phyloP scores from a whole-genome alignment of 2,888 invertebrate species.

The Steinernema hermaphroditum region DNA sequence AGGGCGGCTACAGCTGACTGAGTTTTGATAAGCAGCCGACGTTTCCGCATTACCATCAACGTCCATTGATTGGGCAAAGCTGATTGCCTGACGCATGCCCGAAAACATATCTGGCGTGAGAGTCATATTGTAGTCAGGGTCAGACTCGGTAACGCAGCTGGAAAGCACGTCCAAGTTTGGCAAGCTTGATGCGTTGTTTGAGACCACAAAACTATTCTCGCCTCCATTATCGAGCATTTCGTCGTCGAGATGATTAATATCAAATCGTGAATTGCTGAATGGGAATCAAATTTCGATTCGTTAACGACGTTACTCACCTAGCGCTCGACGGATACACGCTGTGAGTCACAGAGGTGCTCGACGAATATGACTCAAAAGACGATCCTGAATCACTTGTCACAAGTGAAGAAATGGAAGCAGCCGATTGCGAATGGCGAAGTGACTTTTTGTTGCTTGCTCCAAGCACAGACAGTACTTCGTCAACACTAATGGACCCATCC shows the following conservation, averaged over 20 bases:
- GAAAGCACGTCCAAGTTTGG: constrained; percentile 13
- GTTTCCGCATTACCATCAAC: constrained; percentile 33
- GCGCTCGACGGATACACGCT: neutral
- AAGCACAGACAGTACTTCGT: constrained; percentile 17
- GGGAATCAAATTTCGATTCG: too few relatives aligned
- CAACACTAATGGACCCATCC: constrained; percentile 17
- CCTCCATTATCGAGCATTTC: neutral
- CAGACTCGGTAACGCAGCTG: constrained; percentile 43
- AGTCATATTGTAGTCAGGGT: constrained; percentile 63
- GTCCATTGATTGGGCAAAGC: constrained; percentile 41
- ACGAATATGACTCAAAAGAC: constrained; percentile 12
- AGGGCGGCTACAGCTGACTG: neutral
- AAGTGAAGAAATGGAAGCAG: constrained; percentile 38
- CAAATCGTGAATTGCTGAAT: constrained; percentile 3
- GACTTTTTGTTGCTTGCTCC: neutral
- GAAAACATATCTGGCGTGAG: constrained; percentile 62
- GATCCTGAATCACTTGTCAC: constrained; percentile 19
- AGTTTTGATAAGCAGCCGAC: neutral
- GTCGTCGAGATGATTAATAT: constrained; percentile 12
- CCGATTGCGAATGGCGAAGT: constrained; percentile 48
- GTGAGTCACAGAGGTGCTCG: neutral
- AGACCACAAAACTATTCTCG: neutral
- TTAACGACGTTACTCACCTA: too few relatives aligned
- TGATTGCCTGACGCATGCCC: constrained; percentile 46
- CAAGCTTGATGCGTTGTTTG: constrained; percentile 35